These are phyloP conservation scores for Gracilinanus agilis DNA, from an alignment of 2,113 vertebrate species.

Conservation along the genomic window DNA sequence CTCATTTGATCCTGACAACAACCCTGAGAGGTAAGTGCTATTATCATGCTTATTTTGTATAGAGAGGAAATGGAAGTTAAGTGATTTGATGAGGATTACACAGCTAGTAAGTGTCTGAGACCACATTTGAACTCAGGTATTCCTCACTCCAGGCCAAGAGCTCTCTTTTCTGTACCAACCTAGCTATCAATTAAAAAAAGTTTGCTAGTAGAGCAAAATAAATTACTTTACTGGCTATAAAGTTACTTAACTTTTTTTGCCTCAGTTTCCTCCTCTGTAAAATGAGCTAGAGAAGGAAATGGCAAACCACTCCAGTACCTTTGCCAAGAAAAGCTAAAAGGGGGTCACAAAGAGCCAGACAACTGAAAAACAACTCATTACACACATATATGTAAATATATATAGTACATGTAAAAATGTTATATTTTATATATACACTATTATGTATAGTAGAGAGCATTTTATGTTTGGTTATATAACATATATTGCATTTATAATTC, in stretches of 20 bases:
- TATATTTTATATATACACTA: background rate
- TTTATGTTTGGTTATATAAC: background rate
- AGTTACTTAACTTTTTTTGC: background rate
- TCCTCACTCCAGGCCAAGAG: background rate
- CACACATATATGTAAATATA: background rate
- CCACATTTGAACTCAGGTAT: background rate
- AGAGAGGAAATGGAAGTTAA: background rate
- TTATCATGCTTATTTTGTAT: background rate
- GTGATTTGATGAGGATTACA: background rate
- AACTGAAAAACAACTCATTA: background rate
- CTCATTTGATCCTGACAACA: background rate
- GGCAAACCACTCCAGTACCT: background rate
- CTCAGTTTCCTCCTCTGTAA: background rate
- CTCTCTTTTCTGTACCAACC: background rate
- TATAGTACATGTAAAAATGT: background rate
- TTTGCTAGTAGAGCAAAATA: background rate
- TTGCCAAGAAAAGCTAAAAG: background rate
- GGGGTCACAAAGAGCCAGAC: background rate
- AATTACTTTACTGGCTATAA: background rate
- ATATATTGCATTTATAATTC: background rate
- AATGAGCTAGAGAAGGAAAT: background rate
- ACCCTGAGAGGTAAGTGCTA: background rate
- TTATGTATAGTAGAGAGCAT: background rate
- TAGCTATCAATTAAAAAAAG: background rate
- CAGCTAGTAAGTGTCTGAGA: background rate